Evolutionary conservation across 2,113 vertebrate genomes (phyloP), one percentile per base, ranked within the genome.

Genomic region (Butorides virescens): DNA sequence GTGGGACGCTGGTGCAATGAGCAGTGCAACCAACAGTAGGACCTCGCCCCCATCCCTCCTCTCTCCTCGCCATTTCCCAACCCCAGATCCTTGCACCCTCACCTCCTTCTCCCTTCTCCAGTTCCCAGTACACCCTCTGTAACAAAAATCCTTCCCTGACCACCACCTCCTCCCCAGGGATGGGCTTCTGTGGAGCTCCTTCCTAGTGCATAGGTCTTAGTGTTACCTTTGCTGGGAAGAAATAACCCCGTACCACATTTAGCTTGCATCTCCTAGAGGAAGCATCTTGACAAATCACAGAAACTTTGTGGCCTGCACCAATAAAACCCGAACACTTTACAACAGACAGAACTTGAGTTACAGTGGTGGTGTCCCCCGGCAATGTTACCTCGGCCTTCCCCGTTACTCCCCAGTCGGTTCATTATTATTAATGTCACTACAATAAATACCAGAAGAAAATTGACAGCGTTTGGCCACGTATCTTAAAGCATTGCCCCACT

Each of bases 401-500:
- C 56, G 29, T 90, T 83, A 79, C 56, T 88, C 84, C 82, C 79
- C 76, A 56, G 39, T 79, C 3, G 29, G 86, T 88, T 95, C 92
- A 76, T 91, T 72, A 71, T 95, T 88, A 78, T 91, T 86, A 95
- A 91, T 52, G 86, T 97, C 95, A 79, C 65, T 94, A 94, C 86
- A 98, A 98, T 97, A 97, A 97, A 97, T 97, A 98, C 80, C 96
- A 92, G 66, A 95, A 96, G 47, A 95, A 85, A 95, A 97, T 58
- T 72, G 66, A 93, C 74, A 94, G 95, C 10, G 0, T 91, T 93
- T 94, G 95, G 89, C 88, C 96, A 95, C 3, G 0, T 78, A 75
- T 96, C 78, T 75, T 82, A 95, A 96, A 97, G 91, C 96, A 95
- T 80, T 88, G 73, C 63, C 73, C 81, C 37, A 10, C 22, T 95